These are phyloP conservation scores for Fistularia tabacaria DNA, from an alignment of 2,797 vertebrate genomes.

Conservation along the genomic window DNA sequence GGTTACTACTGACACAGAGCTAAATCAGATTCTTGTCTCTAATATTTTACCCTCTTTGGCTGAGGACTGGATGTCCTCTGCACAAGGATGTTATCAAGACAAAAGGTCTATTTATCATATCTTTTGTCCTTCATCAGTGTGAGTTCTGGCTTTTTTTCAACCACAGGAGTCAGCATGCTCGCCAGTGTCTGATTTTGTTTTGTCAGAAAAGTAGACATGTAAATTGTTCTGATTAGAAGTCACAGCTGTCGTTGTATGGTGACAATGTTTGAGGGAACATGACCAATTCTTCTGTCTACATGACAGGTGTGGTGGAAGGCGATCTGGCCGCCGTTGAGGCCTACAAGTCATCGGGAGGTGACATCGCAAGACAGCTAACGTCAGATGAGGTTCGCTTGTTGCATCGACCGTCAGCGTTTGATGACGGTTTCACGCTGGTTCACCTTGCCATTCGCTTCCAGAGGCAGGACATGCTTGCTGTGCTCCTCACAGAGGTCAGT, in stretches of 20 bases:
- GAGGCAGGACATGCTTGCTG: slow-evolving; percentile 96
- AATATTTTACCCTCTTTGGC: slow-evolving; percentile 26
- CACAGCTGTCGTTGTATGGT: no score
- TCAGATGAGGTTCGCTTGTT: slow-evolving; percentile 94
- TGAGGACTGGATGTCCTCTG: slow-evolving; percentile 28
- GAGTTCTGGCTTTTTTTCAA: not conserved
- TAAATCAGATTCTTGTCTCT: slow-evolving; percentile 11
- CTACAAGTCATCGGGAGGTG: slow-evolving; percentile 93
- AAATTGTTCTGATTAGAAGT: no score
- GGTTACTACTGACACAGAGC: slow-evolving; percentile 31
- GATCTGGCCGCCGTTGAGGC: slow-evolving; percentile 93
- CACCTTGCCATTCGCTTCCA: slow-evolving; percentile 98
- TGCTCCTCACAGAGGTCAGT: slow-evolving; percentile 93
- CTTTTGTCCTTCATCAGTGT: not conserved
- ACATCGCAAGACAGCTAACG: slow-evolving; percentile 92
- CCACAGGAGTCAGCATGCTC: no score
- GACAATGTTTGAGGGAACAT: not conserved
- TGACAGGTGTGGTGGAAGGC: slow-evolving; percentile 92
- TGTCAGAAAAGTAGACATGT: no score
- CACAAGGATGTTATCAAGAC: slow-evolving; percentile 16
- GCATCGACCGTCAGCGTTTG: slow-evolving; percentile 93
- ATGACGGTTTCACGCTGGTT: slow-evolving; percentile 95
- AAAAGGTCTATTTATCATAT: slow-evolving; percentile 1
- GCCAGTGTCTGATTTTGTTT: no score
- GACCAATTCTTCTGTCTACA: not conserved